Conservation (phyloP, 1,140 invertebrate genomes). For the Diorhabda carinulata region DNA sequence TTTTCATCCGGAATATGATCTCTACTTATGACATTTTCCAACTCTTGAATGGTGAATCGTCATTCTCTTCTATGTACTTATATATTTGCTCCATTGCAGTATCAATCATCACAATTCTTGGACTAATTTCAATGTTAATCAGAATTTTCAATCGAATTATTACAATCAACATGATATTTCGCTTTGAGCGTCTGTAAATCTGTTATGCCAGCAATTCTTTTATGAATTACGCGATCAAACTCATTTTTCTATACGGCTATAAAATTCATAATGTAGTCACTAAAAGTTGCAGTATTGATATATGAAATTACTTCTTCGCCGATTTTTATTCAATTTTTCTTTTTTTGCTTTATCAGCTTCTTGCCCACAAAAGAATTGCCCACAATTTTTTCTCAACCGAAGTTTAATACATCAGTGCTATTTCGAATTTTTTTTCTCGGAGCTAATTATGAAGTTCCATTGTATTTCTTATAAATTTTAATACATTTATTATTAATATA, state of each 20-base stretch:
- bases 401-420: too few species aligned
- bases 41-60: conserved; percentile 15
- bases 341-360: too few species aligned
- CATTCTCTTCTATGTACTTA: conserved; percentile 3
- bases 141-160: conserved; percentile 15
- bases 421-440: too few species aligned
- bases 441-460: too few species aligned
- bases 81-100: conserved; percentile 1
- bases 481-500: too few species aligned
- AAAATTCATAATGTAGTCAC: conserved; percentile 17
- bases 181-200: conserved; percentile 21
- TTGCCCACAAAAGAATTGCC: too few species aligned
- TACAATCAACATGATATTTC: conserved; percentile 19
- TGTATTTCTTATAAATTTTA: too few species aligned
- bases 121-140: conserved; percentile 11
- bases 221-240: conserved; percentile 16
- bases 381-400: too few species aligned
- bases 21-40: conserved; percentile 10
- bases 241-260: conserved; percentile 19
- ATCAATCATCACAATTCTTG: conserved; percentile 20
- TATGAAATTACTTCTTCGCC: too few species aligned
- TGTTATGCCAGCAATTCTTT: conserved; percentile 16
- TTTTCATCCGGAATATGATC: conserved; percentile 13
- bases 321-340: too few species aligned
- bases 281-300: neutral